These are phyloP conservation scores for Cairina moschata DNA, from an alignment of 2,113 vertebrate genomes.

Conservation along the genomic window DNA sequence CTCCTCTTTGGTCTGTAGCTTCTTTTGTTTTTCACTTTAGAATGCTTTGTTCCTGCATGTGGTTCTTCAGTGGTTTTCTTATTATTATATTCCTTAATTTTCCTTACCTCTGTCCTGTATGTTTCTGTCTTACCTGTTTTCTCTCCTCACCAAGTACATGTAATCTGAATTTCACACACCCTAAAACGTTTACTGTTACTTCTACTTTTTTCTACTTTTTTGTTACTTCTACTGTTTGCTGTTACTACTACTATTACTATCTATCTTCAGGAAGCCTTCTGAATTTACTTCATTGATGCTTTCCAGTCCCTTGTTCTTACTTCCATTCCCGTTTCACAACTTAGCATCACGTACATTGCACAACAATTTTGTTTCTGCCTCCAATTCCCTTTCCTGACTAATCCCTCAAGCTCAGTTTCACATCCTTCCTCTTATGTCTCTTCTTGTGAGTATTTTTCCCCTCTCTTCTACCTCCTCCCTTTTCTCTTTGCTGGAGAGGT, in stretches of 20 bases:
- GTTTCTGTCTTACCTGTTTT: background rate
- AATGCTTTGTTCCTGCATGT: background rate
- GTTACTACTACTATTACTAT: background rate
- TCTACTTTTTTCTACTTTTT: too few relatives aligned
- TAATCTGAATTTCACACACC: background rate
- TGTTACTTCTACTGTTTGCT: too few relatives aligned
- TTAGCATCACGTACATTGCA: background rate
- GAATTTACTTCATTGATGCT: background rate
- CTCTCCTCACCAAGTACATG: background rate
- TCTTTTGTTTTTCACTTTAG: background rate
- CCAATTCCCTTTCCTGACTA: background rate
- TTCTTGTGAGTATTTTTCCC: background rate
- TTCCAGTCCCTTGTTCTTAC: background rate
- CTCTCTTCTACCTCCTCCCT: background rate
- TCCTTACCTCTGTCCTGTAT: background rate
- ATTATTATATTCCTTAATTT: background rate
- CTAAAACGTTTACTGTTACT: background rate
- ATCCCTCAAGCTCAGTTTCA: background rate
- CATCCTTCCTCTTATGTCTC: background rate
- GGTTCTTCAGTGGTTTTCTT: background rate
- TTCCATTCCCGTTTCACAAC: background rate
- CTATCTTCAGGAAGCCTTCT: background rate
- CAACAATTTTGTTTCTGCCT: background rate
- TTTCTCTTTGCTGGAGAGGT: background rate
- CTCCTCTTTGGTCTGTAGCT: background rate